Evolutionary conservation across 2,888 invertebrate genomes (phyloP), one percentile per base, ranked within the genome.

Genomic region (Octonoba sinensis): DNA sequence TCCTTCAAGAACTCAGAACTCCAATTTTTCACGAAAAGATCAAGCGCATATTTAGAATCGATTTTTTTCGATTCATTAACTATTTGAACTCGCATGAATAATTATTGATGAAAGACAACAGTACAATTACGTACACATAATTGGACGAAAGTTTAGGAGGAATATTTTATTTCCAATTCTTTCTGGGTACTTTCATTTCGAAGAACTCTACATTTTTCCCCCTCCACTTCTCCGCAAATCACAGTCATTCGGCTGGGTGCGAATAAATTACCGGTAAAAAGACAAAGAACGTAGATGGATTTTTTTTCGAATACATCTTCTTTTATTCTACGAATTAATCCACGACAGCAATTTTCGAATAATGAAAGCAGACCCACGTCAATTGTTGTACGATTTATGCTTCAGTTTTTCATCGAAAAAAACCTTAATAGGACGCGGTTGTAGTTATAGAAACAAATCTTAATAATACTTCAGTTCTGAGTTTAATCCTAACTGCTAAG

Each of bases 311-410:
- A 70, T 76, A 70, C 67, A 54, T 76, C 60, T 76, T 69, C 62
- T 60, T 76, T 69, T 76, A 66, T 67, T 36, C 22, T 15, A 15
- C 67, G 75, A 75, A 75, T 75, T 67, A 75, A 75, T 75, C 60
- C 59, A 60, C 60, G 75, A 67, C 67, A 60, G 75, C 67, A 36
- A 75, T 75, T 69, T 69, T 51, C 67, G 47, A 36, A 22, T 18
- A 67, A 59, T 56, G 49, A 46, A 67, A 75, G 59, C 46, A 60
- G 60, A 75, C 51, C 54, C 67, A 8, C 75, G 57, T 75, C 75
- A 67, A 75, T 75, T 75, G 75, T 75, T 75, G 75, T 51, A 51
- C 75, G 67, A 75, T 75, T 75, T 75, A 75, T 67, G 75, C 67
- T 54, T 8, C 22, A 36, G 24, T 72, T 16, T 54, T 44, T 59